Percentiles rank a stretch among this genome's conserved stretches.
These are phyloP conservation scores for Ruditapes philippinarum DNA, from an alignment of 1,140 invertebrate genomes.

Conservation along the genomic window DNA sequence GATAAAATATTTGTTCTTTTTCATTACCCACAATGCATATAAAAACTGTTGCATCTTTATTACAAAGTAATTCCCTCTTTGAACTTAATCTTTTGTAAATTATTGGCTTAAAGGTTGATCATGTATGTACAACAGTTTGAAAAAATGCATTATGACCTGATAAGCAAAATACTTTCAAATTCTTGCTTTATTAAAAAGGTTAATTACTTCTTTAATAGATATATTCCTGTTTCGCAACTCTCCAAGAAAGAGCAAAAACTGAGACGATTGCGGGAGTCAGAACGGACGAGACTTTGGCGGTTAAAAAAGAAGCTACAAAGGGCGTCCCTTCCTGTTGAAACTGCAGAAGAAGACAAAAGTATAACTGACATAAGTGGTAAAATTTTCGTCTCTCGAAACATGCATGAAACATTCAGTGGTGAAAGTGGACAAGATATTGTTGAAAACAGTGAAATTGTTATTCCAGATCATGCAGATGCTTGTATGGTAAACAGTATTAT, in stretches of 20 bases:
- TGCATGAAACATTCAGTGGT: neutral
- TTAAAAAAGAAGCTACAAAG: neutral
- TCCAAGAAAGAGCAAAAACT: neutral
- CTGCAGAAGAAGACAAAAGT: neutral
- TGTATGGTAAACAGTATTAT: neutral
- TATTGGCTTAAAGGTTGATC: no score
- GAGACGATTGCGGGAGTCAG: neutral
- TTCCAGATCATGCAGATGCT: neutral
- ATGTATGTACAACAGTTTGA: no score
- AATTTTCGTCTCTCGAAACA: neutral
- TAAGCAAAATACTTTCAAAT: no score
- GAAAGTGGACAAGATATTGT: neutral
- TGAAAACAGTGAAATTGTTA: neutral
- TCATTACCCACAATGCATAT: no score
- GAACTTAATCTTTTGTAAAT: no score
- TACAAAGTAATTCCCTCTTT: neutral
- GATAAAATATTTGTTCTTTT: no score
- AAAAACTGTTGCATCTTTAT: neutral
- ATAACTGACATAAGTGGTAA: neutral
- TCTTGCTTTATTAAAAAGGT: no score
- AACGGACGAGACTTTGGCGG: neutral
- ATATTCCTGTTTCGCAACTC: constrained; percentile 12
- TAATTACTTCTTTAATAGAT: neutral
- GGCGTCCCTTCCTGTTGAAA: neutral
- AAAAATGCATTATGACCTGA: no score